Conservation (phyloP, 2,888 invertebrate species). For the Norana najaformis region DNA sequence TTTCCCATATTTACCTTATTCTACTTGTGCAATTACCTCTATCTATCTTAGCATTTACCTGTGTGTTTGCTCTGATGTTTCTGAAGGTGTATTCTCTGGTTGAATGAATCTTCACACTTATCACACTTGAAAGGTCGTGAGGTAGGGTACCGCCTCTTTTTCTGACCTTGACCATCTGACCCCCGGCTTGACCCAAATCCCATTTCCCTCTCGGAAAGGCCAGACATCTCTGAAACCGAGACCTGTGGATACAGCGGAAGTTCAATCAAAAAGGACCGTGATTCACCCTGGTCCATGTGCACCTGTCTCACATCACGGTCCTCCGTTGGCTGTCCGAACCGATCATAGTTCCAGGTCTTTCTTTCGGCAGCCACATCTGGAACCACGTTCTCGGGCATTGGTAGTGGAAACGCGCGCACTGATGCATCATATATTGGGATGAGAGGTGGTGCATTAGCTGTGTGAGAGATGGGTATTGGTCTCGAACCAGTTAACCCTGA, state of each 20-base stretch:
- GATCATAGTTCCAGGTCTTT: conserved; percentile 6
- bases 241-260: background rate
- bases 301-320: background rate
- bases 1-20: background rate
- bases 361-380: background rate
- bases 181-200: conserved; percentile 23
- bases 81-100: conserved; percentile 62
- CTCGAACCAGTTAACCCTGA: conserved; percentile 39
- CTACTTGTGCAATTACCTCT: no score
- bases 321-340: background rate
- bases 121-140: conserved; percentile 59
- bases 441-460: background rate
- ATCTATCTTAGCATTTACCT: conserved; percentile 46
- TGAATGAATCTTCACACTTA: conserved; percentile 58
- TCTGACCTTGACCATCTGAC: conserved; percentile 30
- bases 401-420: background rate
- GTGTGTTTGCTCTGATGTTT: conserved; percentile 63
- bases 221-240: background rate
- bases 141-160: conserved; percentile 52
- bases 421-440: background rate
- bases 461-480: conserved; percentile 48
- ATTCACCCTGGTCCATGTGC: background rate
- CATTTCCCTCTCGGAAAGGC: background rate
- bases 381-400: background rate
- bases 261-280: background rate